Base-by-base conservation (phyloP, 2,888 invertebrate species). In the Scaptomyza tumidula region DNA sequence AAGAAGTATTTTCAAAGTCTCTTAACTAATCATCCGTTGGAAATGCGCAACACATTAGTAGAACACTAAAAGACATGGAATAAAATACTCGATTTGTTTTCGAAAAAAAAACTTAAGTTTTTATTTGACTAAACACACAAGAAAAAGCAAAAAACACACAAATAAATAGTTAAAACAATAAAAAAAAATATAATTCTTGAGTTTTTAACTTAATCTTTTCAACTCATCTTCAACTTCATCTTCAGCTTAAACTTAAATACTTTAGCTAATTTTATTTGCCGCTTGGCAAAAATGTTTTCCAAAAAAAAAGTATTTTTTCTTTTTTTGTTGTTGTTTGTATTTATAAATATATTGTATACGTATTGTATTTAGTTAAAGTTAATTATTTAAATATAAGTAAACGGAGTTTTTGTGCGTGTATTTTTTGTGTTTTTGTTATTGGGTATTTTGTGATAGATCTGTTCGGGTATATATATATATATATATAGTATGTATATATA, bases 51-150 rank as follows among this genome's bases (percentile, higher is more conserved):
- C 35, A 11, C 33, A 35, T 33, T 31, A 13, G 7, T 35, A 6
- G 4, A 14, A 14, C n/a, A n/a, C 9, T n/a, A 1, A 41, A 46
- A n/a, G 9, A n/a, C 6, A 13, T 49, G 9, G 5, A 11, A 9
- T 29, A 39, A 24, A 9, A 49, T 71, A 73, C 16, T 52, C 65
- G 58, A 35, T 60, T 61, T 62, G 45, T 69, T 75, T 50, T 50
- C 6, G 49, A 63, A 76, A 78, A 80, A 84, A 80, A 84, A 83
- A 76, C 71, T 79, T 75, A 78, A 44, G 60, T 71, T 79, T 84
- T 86, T 86, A 84, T 86, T 86, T 86, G 82, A 86, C 84, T 86
- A 85, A 84, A 84, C 78, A 80, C 82, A 82, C 82, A 85, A 86
- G 71, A 82, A 75, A 41, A 78, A 72, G 80, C 76, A 74, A 65